Percentiles rank a stretch among this genome's conserved stretches.
These are phyloP conservation scores for Ernsta delagoae DNA, from an alignment of 2,888 invertebrate genomes.

Conservation along the genomic window DNA sequence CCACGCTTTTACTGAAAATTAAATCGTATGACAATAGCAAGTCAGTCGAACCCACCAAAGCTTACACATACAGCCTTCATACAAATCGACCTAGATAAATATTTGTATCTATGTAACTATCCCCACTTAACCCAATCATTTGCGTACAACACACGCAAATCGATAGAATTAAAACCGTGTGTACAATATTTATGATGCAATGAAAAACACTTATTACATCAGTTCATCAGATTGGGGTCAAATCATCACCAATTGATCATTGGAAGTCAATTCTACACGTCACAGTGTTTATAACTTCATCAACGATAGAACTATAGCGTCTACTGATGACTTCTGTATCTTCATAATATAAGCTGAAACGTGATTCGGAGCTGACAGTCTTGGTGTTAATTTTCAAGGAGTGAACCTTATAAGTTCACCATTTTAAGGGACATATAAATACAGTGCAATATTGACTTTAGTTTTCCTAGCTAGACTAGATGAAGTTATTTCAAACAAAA, in stretches of 20 bases:
- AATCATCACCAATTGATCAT: constrained; percentile 40
- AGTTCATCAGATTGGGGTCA: constrained; percentile 53
- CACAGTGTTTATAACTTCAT: constrained; percentile 26
- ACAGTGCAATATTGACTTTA: too few species aligned
- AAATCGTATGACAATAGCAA: neutral
- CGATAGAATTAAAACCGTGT: neutral
- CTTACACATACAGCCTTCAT: neutral
- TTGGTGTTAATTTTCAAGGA: neutral
- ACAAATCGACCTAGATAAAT: constrained; percentile 2
- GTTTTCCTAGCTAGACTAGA: too few species aligned
- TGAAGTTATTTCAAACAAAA: too few species aligned
- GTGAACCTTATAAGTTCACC: neutral
- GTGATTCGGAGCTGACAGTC: constrained; percentile 14
- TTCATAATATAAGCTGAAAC: constrained; percentile 27
- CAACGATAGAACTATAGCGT: neutral
- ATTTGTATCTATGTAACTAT: neutral
- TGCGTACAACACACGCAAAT: constrained; percentile 21
- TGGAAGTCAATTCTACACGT: constrained; percentile 18
- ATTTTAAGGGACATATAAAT: too few species aligned
- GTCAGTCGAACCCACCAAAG: neutral
- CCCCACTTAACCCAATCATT: constrained; percentile 9
- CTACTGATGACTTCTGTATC: constrained; percentile 9
- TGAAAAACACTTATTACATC: constrained; percentile 69
- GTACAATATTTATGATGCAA: constrained; percentile 63
- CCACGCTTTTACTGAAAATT: neutral